Evolutionary conservation across 92 coral and sea anemone genomes (phyloP), one percentile per base, ranked within the genome.

Genomic region (Pocillopora grandis): DNA sequence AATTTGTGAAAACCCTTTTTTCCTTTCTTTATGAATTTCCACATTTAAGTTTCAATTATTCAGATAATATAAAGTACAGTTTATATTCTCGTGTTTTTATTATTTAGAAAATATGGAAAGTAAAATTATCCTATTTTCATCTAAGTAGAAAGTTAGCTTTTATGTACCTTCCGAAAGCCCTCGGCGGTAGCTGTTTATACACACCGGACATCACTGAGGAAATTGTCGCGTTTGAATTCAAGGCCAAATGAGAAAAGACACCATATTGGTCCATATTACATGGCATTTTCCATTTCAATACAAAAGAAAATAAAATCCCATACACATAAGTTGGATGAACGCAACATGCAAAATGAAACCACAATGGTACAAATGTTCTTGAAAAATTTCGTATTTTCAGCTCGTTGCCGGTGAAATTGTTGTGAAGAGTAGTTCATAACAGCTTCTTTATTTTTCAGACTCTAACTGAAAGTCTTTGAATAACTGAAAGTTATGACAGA

Each of bases 331-430:
- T 70, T 70, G 74, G 74, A 2, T 31, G 1, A 36, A 70, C 20
- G 9, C 74, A 70, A 36, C 49, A 70, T 2, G 56, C 56, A 70
- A 70, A 27, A 70, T 33, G 74, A 52, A 17, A 70, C 13, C 9
- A 70, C n/a, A 33, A 70, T 70, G 17, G 36, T 52, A 16, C n/a
- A 70, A 12, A 70, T 14, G 21, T 70, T 70, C 74, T 70, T 70
- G 21, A 71, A 71, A 42, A 71, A 55, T 35, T 42, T 71, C 12
- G 33, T 71, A 55, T 71, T 35, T 71, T 71, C 75, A 20, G 75
- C 75, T 71, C 23, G 57, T 71, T 55, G 33, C 58, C 13, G 58
- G 1, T 20, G 58, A 15, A 14, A n/a, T 20, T 20, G 12, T 4
- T 31, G 2, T 66, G 70, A 66, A 14, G 14, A 66, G 21, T 0